A percentile compares a stretch with the other conserved stretches of the same genome.
Conservation (phyloP, 2,797 vertebrate species). For the Sebastes kiyomatsui region DNA sequence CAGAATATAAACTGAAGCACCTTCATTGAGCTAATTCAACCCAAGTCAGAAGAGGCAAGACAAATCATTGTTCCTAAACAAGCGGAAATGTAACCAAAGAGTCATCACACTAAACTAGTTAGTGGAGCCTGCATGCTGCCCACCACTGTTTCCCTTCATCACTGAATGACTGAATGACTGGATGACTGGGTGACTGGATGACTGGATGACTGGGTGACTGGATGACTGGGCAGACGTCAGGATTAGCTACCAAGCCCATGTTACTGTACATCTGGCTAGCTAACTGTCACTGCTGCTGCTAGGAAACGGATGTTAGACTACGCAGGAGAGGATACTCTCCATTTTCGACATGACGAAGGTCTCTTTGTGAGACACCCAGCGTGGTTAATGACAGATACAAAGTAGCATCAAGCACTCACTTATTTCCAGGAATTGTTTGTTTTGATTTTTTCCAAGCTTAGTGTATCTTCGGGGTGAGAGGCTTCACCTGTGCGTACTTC, state of each 20-base stretch:
- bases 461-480: constrained; percentile 23
- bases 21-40: background rate
- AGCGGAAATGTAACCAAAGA: background rate
- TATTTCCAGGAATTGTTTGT: constrained; percentile 34
- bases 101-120: background rate
- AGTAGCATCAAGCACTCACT: background rate
- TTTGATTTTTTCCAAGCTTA: constrained; percentile 22
- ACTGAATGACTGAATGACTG: background rate
- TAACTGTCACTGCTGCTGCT: background rate
- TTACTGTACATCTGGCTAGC: background rate
- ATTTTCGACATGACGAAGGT: constrained; percentile 62
- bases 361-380: background rate
- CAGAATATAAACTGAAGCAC: background rate
- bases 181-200: no score
- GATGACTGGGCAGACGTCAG: constrained; percentile 21
- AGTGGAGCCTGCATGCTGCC: background rate
- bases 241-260: background rate
- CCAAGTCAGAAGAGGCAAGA: background rate
- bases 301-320: background rate
- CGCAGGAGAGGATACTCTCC: constrained; percentile 75
- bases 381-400: background rate
- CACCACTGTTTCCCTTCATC: background rate
- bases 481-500: background rate
- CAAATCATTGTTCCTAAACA: background rate
- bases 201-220: constrained; percentile 9